Conservation (phyloP, 2,113 vertebrate species). For the Vulpes lagopus region DNA sequence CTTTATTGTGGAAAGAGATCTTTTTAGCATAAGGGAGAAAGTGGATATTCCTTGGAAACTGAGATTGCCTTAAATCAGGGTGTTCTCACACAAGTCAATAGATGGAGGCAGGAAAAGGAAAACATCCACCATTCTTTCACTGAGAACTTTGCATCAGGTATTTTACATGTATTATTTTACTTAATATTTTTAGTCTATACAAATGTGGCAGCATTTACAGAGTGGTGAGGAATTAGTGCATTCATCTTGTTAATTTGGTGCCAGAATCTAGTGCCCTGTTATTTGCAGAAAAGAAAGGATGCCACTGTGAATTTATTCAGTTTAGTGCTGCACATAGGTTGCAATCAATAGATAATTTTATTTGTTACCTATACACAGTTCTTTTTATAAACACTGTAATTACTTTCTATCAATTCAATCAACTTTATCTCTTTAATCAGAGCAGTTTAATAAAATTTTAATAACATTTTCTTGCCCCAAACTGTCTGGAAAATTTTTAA, state of each 20-base stretch:
- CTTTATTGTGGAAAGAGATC: not conserved
- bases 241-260: not conserved
- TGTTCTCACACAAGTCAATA: not conserved
- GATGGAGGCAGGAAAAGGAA: not conserved
- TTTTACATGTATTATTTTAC: not conserved
- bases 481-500: not conserved
- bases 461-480: not conserved
- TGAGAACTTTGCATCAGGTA: not conserved
- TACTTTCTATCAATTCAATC: constrained; percentile 10
- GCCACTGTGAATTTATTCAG: not conserved
- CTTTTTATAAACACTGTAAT: constrained; percentile 21
- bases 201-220: not conserved
- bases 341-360: not conserved
- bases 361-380: not conserved
- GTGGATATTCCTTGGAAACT: not conserved
- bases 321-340: not conserved
- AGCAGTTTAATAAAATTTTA: constrained; percentile 25
- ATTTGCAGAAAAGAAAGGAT: not conserved
- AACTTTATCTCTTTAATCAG: constrained; percentile 27
- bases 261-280: not conserved
- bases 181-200: not conserved
- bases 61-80: not conserved
- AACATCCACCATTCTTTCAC: not conserved
- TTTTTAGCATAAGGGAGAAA: not conserved
- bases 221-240: not conserved